Percentiles rank a stretch among this genome's conserved stretches.
These are phyloP conservation scores for Boulengeromyrus knoepffleri DNA, from an alignment of 2,113 vertebrate species.

Conservation along the genomic window DNA sequence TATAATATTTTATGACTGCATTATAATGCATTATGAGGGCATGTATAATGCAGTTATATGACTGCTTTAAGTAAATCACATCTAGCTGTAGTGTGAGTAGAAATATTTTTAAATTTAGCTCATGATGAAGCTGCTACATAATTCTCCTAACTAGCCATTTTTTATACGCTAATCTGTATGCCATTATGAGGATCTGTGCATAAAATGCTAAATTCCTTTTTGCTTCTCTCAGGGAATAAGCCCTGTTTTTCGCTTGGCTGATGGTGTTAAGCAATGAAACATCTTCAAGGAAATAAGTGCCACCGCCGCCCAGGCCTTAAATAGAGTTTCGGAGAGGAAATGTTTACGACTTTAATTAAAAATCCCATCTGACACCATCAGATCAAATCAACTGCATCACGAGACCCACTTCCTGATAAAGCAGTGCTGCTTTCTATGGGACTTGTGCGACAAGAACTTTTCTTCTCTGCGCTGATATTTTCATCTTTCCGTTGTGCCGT, in stretches of 20 bases:
- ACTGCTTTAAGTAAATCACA: background rate
- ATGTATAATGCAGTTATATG: too few relatives aligned
- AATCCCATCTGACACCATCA: constrained; percentile 1
- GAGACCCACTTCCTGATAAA: background rate
- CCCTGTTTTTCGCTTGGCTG: background rate
- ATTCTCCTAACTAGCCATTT: background rate
- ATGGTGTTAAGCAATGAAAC: background rate
- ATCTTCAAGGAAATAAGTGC: background rate
- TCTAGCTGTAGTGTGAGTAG: background rate
- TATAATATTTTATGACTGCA: too few relatives aligned
- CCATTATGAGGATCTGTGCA: background rate
- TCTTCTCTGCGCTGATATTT: background rate
- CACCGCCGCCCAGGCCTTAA: background rate
- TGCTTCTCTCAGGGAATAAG: background rate
- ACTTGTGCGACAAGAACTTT: background rate
- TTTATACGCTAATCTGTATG: background rate
- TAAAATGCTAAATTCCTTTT: background rate
- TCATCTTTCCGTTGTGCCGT: background rate
- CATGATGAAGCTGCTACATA: background rate
- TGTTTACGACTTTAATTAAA: constrained; percentile 11
- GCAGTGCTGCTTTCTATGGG: background rate
- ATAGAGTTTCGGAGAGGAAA: background rate
- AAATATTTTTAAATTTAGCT: background rate
- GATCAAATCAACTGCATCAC: background rate
- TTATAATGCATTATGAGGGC: too few relatives aligned